Base-by-base conservation (phyloP, 2,888 invertebrate genomes). In the Epinotia nisella region DNA sequence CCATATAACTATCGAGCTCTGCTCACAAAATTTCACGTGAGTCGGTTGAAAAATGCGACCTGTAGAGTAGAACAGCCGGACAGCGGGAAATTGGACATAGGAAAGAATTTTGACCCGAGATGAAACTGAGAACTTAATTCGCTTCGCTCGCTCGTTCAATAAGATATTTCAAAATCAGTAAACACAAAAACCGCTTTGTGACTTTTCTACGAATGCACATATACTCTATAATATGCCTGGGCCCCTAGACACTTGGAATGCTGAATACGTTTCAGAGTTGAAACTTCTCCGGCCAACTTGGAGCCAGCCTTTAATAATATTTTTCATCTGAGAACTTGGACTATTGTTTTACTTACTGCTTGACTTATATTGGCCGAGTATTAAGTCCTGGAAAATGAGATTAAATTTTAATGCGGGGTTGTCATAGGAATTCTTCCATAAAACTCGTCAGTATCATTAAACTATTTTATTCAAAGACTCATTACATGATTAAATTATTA, bases 261-360 rank as follows among this genome's bases (percentile, higher is more conserved):
- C 62, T 62, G 49, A 62, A 49, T 62, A 55, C 49, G 60, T 69
- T 41, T 61, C 60, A 15, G 29, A 70, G 69, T 17, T 39, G 39
- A 61, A 70, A 70, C 70, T 70, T 70, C 45, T 13, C 13, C 70
- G 70, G 53, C 55, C 53, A 55, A 55, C 35, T 65, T 53, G 13
- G 7, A 45, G 61, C 39, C 39, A 51, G 60, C 24, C 24, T 61
- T 41, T 70, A 56, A 66, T 56, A 70, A 70, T 70, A 70, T 70
- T 62, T 65, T 70, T 70, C 56, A 70, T 56, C 51, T 39, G 39
- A 24, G 41, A 70, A 70, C 62, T 70, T 62, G 70, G 56, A 49
- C 62, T 62, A 70, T 70, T 55, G 70, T 70, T 70, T 62, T 45
- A 62, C 29, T 70, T 70, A 69, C 41, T 56, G 66, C 55, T 56